These are phyloP conservation scores for Steinernema feltiae DNA, from an alignment of 1,140 invertebrate species.

Conservation along the genomic window DNA sequence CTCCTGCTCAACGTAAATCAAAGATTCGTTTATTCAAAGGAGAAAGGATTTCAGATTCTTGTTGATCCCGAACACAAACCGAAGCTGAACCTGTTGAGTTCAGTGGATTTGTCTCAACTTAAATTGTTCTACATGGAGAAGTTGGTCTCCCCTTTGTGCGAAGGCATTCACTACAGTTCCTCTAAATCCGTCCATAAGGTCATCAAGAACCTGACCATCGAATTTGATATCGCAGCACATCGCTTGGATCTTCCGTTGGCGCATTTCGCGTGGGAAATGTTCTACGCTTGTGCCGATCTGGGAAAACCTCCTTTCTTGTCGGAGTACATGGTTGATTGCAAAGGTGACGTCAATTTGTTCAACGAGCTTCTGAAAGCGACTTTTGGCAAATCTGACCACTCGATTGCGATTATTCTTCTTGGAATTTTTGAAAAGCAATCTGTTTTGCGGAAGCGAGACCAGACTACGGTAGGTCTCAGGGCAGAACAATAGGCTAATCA, in stretches of 20 bases:
- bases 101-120: slow-evolving; percentile 41
- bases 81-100: slow-evolving; percentile 39
- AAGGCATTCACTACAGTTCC: neutral
- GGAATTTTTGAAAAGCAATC: slow-evolving; percentile 30
- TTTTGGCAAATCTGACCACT: slow-evolving; percentile 32
- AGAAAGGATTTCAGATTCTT: slow-evolving; percentile 47
- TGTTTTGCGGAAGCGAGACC: neutral
- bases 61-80: slow-evolving; percentile 41
- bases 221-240: slow-evolving; percentile 35
- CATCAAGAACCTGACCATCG: slow-evolving; percentile 17
- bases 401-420: slow-evolving; percentile 25
- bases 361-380: slow-evolving; percentile 30
- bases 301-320: neutral
- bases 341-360: slow-evolving; percentile 26
- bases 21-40: neutral
- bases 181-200: neutral
- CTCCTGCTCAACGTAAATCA: slow-evolving; percentile 31
- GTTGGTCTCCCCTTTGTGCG: neutral
- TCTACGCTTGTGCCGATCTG: neutral
- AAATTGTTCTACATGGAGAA: slow-evolving; percentile 53
- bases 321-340: slow-evolving; percentile 1
- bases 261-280: slow-evolving; percentile 19
- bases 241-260: slow-evolving; percentile 32
- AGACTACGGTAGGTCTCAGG: neutral
- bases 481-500: neutral